Percentiles rank a stretch among this genome's conserved stretches.
phyloP scores from a whole-genome alignment of 2,797 vertebrate species.

The Pseudomugil tenellus region DNA sequence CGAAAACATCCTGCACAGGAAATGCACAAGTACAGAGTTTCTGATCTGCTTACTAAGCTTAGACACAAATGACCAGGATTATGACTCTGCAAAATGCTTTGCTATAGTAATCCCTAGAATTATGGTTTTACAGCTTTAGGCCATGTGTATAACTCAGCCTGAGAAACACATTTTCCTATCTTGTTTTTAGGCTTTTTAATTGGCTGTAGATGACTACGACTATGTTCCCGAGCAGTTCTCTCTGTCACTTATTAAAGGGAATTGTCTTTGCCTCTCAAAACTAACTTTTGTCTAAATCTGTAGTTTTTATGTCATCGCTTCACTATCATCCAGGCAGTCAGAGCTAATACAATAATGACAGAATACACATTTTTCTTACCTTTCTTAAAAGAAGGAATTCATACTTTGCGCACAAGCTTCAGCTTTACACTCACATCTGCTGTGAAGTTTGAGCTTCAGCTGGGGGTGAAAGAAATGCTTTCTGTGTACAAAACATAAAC shows the following conservation, averaged over 20 bases:
- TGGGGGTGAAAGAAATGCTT: conserved; percentile 56
- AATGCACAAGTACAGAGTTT: conserved; percentile 30
- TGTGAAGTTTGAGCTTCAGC: conserved; percentile 58
- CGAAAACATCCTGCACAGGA: conserved; percentile 13
- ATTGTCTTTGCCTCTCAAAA: neutral
- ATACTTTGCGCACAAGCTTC: conserved; percentile 5
- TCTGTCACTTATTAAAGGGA: neutral
- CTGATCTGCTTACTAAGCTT: conserved; percentile 71
- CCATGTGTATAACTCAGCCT: conserved; percentile 35
- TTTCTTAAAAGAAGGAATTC: conserved; percentile 21
- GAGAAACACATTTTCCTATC: too few relatives aligned
- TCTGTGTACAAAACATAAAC: conserved; percentile 78
- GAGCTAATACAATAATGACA: neutral
- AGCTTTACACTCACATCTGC: conserved; percentile 29
- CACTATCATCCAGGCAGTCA: neutral
- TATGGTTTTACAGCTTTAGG: conserved; percentile 43
- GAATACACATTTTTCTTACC: conserved; percentile 19
- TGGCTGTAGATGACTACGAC: neutral
- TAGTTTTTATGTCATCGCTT: conserved; percentile 5
- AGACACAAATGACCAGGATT: conserved; percentile 61
- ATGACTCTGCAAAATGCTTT: conserved; percentile 48
- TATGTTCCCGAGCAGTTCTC: neutral
- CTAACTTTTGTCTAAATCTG: neutral
- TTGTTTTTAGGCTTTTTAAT: conserved; percentile 17
- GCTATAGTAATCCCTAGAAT: conserved; percentile 49